Evolutionary conservation across 1,140 invertebrate genomes (phyloP).

Genomic region (Adoxophyes honmai): DNA sequence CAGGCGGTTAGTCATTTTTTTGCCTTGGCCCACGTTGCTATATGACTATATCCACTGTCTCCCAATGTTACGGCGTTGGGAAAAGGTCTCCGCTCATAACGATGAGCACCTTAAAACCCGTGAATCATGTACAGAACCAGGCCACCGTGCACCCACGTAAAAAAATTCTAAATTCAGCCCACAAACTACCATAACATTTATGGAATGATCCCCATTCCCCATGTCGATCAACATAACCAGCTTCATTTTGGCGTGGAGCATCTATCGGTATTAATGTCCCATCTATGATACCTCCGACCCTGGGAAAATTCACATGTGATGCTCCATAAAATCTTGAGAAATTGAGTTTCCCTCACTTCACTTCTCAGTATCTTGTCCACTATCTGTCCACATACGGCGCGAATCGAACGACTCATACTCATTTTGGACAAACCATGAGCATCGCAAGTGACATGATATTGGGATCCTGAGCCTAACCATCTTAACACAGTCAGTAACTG

Average conservation of each 20-base stretch:
- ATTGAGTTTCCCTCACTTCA: too few relatives aligned
- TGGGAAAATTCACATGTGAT: neutral
- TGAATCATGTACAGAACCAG: slow-evolving; percentile 1
- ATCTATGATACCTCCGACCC: neutral
- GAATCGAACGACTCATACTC: neutral
- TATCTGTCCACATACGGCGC: neutral
- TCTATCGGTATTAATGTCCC: neutral
- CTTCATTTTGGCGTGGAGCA: neutral
- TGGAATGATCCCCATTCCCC: neutral
- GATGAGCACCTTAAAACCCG: slow-evolving; percentile 3
- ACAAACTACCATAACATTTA: slow-evolving; percentile 14
- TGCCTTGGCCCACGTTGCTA: too few relatives aligned
- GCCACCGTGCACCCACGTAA: slow-evolving; percentile 6
- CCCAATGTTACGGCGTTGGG: neutral
- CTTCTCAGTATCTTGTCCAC: neutral
- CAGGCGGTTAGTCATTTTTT: too few relatives aligned
- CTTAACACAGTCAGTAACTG: neutral
- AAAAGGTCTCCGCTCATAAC: slow-evolving; percentile 6
- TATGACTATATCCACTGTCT: slow-evolving; percentile 10
- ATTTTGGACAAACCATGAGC: neutral
- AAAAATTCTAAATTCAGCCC: slow-evolving; percentile 5
- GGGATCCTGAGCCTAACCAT: neutral
- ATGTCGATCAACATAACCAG: neutral
- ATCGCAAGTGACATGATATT: neutral
- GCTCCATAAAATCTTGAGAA: too few relatives aligned